These are phyloP conservation scores for Threskiornis aethiopicus DNA, from an alignment of 2,797 vertebrate genomes.

Conservation along the genomic window DNA sequence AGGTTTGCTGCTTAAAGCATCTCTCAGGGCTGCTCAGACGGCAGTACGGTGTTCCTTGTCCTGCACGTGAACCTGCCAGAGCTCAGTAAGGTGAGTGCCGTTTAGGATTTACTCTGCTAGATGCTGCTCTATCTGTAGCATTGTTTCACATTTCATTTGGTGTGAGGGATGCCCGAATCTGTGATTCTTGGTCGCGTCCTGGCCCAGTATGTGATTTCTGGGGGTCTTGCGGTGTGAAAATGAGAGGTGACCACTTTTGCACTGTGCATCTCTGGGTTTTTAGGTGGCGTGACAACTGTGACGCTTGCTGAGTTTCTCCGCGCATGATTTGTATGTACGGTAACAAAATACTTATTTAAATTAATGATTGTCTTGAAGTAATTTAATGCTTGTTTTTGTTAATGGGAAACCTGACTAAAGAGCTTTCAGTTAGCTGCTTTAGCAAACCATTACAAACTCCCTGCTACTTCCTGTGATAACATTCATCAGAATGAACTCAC, in stretches of 20 bases:
- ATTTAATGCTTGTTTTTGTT: slow-evolving; percentile 53
- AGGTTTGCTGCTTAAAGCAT: neutral
- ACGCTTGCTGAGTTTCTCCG: neutral
- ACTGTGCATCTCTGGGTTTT: neutral
- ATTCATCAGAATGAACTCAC: slow-evolving; percentile 47
- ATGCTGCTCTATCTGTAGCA: neutral
- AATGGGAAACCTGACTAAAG: slow-evolving; percentile 50
- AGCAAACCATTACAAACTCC: slow-evolving; percentile 53
- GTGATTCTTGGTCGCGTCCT: rapidly evolving
- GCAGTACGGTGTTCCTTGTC: neutral
- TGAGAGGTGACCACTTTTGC: neutral
- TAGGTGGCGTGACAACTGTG: neutral
- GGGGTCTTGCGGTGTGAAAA: neutral
- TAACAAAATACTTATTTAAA: slow-evolving; percentile 45
- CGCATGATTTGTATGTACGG: neutral
- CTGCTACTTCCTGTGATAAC: slow-evolving; percentile 20
- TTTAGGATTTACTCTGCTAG: neutral
- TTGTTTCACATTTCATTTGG: neutral
- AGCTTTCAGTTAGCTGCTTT: slow-evolving; percentile 45
- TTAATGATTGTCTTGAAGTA: slow-evolving; percentile 44
- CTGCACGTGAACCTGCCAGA: rapidly evolving
- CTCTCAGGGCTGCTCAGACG: neutral
- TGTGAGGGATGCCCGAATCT: neutral
- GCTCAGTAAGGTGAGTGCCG: neutral
- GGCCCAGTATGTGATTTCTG: neutral